Conservation (phyloP, 2,113 vertebrate species). For the Equus przewalskii region DNA sequence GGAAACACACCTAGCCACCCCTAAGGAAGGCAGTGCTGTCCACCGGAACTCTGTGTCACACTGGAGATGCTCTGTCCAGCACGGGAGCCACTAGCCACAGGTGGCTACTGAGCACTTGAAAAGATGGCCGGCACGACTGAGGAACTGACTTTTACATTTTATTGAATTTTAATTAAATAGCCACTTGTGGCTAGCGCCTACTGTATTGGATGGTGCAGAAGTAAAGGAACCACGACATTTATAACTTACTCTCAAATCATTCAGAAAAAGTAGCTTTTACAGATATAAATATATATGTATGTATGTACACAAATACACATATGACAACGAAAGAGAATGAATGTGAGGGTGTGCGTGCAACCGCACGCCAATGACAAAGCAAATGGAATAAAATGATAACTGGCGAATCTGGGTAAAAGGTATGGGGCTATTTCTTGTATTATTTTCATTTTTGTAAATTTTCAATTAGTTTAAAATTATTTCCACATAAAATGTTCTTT, state of each 20-base stretch:
- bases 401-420: not conserved
- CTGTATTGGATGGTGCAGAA: not conserved
- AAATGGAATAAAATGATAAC: not conserved
- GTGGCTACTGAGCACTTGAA: not conserved
- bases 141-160: not conserved
- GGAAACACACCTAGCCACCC: not conserved
- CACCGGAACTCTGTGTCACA: accelerated
- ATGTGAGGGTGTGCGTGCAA: accelerated
- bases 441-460: not conserved
- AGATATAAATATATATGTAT: no score
- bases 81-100: no score
- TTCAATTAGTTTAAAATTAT: not conserved
- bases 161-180: not conserved
- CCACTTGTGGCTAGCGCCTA: not conserved
- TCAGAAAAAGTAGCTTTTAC: not conserved
- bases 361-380: not conserved
- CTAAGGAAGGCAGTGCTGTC: not conserved
- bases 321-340: not conserved
- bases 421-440: not conserved
- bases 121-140: not conserved
- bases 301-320: accelerated
- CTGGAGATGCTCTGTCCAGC: not conserved
- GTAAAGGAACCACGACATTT: not conserved
- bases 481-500: not conserved
- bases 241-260: not conserved